Evolutionary conservation across 1,140 invertebrate genomes (phyloP).

Genomic region (Cardiocondyla obscurior): DNA sequence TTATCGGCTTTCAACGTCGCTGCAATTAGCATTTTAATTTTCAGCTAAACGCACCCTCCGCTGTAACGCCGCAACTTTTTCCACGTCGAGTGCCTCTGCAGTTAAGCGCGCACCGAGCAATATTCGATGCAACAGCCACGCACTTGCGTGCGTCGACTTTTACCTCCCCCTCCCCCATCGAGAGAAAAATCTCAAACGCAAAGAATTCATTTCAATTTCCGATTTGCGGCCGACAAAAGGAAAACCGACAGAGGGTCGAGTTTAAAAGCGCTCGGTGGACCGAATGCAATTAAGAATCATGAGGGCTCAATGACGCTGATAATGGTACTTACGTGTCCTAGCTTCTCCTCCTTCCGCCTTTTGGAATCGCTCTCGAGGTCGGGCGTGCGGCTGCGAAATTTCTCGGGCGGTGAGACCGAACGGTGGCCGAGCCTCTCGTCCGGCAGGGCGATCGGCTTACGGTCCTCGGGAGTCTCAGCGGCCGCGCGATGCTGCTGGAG

Average conservation of each 20-base stretch:
- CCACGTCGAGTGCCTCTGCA: neutral
- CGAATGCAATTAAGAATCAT: too few species aligned
- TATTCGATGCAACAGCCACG: slow-evolving; percentile 51
- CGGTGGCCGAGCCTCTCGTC: slow-evolving; percentile 80
- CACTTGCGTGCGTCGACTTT: neutral
- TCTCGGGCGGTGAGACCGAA: slow-evolving; percentile 86
- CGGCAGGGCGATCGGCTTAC: slow-evolving; percentile 78
- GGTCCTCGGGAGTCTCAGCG: slow-evolving; percentile 79
- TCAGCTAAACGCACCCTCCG: slow-evolving; percentile 44
- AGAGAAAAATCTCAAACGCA: neutral
- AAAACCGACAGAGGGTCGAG: too few species aligned
- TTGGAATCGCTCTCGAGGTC: slow-evolving; percentile 83
- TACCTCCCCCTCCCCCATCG: too few species aligned
- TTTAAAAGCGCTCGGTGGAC: too few species aligned
- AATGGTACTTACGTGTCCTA: slow-evolving; percentile 79
- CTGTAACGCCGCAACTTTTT: slow-evolving; percentile 29
- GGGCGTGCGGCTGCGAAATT: slow-evolving; percentile 83
- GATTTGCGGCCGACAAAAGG: too few species aligned
- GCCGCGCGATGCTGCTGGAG: slow-evolving; percentile 78
- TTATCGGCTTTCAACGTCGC: slow-evolving; percentile 56
- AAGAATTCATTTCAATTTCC: neutral
- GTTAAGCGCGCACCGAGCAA: slow-evolving; percentile 44
- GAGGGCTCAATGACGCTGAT: too few species aligned
- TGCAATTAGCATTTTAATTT: slow-evolving; percentile 58
- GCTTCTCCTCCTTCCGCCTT: slow-evolving; percentile 84